Base-by-base conservation (phyloP, 2,888 invertebrate species). In the Melolontha melolontha region DNA sequence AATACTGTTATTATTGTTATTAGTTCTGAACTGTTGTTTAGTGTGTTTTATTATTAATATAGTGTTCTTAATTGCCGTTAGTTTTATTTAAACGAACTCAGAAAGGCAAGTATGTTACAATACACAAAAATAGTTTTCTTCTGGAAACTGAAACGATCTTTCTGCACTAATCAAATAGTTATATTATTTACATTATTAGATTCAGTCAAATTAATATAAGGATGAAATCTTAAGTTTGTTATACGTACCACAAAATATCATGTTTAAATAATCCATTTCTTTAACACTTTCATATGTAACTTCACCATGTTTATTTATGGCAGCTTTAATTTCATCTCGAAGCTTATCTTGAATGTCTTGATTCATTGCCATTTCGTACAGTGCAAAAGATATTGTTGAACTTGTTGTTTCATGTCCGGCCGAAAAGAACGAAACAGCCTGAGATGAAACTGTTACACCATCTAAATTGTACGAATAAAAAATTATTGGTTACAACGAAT, bases 351-450 rank as follows among this genome's bases (percentile, higher is more conserved):
- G 88, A 8, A 86, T 75, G 2, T 84, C 79, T 2, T 75, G 78
- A 71, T 86, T 76, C 0, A 77, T 62, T 0, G 86, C 85, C 2
- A 88, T 72, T 66, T 85, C 82, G 72, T 85, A 86, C 0, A 83
- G 75, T 0, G 83, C 75, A 64, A 84, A 85, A 6, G 82, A 79
- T 41, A 87, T 75, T 0, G 84, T 80, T 0, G 84, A 81, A 17
- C 85, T 85, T 0, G 86, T 85, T 0, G 87, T 87, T 74, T 87
- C 87, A 71, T 84, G 86, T 1, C 87, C 87, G 22, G 86, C 87
- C 1, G 84, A 70, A 71, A 86, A 86, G 73, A 87, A 86, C 1
- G 86, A 82, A 0, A 86, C 75, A 0, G 84, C 80, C 68, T 86
- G 85, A 0, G 86, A 79, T 0, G 81, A 74, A 70, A 86, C 12